Conservation (phyloP, 92 coral and sea anemone genomes). For the Epizoanthus ramosus region DNA sequence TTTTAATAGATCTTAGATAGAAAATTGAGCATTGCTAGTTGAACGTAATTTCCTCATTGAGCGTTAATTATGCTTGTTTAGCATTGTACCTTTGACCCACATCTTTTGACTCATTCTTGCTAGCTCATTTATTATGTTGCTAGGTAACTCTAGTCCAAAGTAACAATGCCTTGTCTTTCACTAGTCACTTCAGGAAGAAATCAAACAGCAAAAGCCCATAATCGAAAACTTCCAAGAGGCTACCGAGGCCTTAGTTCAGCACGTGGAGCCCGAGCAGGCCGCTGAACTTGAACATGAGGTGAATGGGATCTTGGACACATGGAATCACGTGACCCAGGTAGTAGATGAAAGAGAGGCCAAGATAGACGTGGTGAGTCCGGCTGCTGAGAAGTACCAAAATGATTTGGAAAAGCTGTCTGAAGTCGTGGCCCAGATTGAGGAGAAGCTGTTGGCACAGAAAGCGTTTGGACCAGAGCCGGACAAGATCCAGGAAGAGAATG, state of each 20-base stretch:
- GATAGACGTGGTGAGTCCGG: slow-evolving; percentile 44
- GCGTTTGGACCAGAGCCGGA: slow-evolving; percentile 92
- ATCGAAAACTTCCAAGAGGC: slow-evolving; percentile 83
- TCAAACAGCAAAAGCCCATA: slow-evolving; percentile 72
- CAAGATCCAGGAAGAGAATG: slow-evolving; percentile 64
- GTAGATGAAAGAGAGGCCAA: slow-evolving; percentile 68
- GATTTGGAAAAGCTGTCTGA: slow-evolving; percentile 74
- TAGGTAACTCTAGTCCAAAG: not conserved
- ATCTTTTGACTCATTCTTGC: too few relatives aligned
- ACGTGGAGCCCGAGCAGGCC: slow-evolving; percentile 75
- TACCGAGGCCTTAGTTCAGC: slow-evolving; percentile 72
- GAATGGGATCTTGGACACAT: slow-evolving; percentile 38
- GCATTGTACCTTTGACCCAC: not conserved
- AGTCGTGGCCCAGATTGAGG: slow-evolving; percentile 72
- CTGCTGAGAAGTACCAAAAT: slow-evolving; percentile 75
- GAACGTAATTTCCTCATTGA: too few relatives aligned
- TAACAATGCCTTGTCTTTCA: not conserved
- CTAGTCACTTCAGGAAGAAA: slow-evolving; percentile 66
- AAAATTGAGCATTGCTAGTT: too few relatives aligned
- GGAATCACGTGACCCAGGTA: slow-evolving; percentile 75
- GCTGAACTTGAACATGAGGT: slow-evolving; percentile 76
- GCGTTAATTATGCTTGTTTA: too few relatives aligned
- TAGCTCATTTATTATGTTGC: too few relatives aligned
- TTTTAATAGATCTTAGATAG: too few relatives aligned
- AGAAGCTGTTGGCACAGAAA: slow-evolving; percentile 68